phyloP scores from a whole-genome alignment of 2,888 invertebrate genomes.

The Tholera decimalis region DNA sequence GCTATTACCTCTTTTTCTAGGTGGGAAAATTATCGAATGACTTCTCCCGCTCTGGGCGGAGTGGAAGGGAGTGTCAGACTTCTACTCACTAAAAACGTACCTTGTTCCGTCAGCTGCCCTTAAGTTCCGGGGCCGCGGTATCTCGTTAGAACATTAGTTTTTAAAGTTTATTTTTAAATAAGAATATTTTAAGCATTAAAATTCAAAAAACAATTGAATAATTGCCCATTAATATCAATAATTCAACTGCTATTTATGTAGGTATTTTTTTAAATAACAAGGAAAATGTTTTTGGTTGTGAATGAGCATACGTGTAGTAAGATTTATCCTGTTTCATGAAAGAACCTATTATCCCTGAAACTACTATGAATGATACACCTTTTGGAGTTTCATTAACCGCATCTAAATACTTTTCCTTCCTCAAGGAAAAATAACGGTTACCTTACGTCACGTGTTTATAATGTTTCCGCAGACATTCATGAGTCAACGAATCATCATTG shows the following conservation, averaged over 20 bases:
- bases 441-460: slow-evolving; percentile 1
- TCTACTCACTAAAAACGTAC: too few species aligned
- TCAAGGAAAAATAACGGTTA: slow-evolving; percentile 36
- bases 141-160: too few species aligned
- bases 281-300: neutral
- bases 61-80: too few species aligned
- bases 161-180: slow-evolving; percentile 8
- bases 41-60: too few species aligned
- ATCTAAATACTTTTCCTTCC: slow-evolving; percentile 33
- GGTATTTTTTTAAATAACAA: neutral
- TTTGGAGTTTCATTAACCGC: neutral
- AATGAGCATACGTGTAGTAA: neutral
- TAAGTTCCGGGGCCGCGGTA: too few species aligned
- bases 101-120: too few species aligned
- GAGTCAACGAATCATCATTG: neutral
- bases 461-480: slow-evolving; percentile 15
- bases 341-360: neutral
- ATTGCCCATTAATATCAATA: neutral
- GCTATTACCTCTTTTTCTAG: too few species aligned
- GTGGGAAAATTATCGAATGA: too few species aligned
- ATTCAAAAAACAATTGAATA: too few species aligned
- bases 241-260: slow-evolving; percentile 11
- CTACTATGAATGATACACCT: neutral
- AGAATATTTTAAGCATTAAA: slow-evolving; percentile 12
- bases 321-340: slow-evolving; percentile 5